These are phyloP conservation scores for Nephrotoma flavescens DNA, from an alignment of 2,888 invertebrate species.

Conservation along the genomic window DNA sequence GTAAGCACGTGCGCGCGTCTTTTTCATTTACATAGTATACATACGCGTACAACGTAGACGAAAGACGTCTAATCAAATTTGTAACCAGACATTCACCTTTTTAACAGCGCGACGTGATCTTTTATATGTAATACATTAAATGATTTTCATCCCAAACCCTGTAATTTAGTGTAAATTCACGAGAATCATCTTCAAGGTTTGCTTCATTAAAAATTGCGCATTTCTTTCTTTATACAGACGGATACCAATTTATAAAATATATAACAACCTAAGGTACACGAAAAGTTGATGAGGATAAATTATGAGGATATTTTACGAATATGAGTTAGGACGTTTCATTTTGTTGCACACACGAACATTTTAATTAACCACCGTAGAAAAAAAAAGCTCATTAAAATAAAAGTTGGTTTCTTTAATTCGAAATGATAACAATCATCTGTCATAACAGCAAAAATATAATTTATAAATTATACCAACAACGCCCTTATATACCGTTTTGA, in stretches of 20 bases:
- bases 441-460: not conserved
- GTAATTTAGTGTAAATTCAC: not conserved
- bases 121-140: not conserved
- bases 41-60: not conserved
- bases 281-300: not conserved
- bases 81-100: not conserved
- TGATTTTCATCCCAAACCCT: not conserved
- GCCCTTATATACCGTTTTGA: not conserved
- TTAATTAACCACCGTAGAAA: not conserved
- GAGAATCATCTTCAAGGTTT: not conserved
- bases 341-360: not conserved
- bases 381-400: not conserved
- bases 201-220: not conserved
- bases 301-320: not conserved
- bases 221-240: not conserved
- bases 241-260: not conserved
- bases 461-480: not conserved
- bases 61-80: not conserved
- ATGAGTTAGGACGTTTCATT: not conserved
- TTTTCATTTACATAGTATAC: not conserved
- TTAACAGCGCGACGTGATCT: not conserved
- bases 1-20: not conserved
- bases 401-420: not conserved
- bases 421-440: not conserved
- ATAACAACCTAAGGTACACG: not conserved